phyloP scores from a whole-genome alignment of 2,797 vertebrate genomes.

The Arrhamphus sclerolepis region DNA sequence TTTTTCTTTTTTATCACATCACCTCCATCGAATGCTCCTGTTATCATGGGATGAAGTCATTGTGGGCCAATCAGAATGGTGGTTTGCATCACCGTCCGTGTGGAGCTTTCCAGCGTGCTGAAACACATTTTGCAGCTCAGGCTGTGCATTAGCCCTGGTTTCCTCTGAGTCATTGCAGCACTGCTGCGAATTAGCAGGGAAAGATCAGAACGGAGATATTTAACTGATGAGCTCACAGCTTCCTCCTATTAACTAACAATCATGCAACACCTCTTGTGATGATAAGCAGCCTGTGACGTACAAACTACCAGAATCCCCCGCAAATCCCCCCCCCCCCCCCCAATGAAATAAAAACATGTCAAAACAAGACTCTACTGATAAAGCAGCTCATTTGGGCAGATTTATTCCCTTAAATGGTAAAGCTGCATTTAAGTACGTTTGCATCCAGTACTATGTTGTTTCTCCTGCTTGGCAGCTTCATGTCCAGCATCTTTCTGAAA shows the following conservation, averaged over 20 bases:
- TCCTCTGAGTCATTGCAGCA: not conserved
- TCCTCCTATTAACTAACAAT: conserved; percentile 6
- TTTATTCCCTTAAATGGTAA: conserved; percentile 9
- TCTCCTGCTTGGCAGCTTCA: no score
- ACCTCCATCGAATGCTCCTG: conserved; percentile 7
- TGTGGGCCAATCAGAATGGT: conserved; percentile 34
- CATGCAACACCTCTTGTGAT: conserved; percentile 1
- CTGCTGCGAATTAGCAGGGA: not conserved
- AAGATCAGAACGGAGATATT: not conserved
- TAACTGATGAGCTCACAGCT: conserved; percentile 3
- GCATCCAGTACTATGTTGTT: not conserved
- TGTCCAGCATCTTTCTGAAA: no score
- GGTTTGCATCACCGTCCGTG: not conserved
- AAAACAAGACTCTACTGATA: conserved; percentile 1
- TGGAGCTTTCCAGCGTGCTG: conserved; percentile 60
- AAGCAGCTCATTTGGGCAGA: not conserved
- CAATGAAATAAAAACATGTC: not conserved
- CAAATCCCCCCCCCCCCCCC: conserved; percentile 5
- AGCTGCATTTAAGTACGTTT: conserved; percentile 21
- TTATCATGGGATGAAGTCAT: not conserved
- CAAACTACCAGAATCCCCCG: not conserved
- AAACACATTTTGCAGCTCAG: conserved; percentile 11
- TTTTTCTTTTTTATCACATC: conserved; percentile 31
- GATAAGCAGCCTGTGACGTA: conserved; percentile 3
- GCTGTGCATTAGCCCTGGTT: not conserved